Conservation (phyloP, 2,888 invertebrate species). For the Embidobia sp. region DNA sequence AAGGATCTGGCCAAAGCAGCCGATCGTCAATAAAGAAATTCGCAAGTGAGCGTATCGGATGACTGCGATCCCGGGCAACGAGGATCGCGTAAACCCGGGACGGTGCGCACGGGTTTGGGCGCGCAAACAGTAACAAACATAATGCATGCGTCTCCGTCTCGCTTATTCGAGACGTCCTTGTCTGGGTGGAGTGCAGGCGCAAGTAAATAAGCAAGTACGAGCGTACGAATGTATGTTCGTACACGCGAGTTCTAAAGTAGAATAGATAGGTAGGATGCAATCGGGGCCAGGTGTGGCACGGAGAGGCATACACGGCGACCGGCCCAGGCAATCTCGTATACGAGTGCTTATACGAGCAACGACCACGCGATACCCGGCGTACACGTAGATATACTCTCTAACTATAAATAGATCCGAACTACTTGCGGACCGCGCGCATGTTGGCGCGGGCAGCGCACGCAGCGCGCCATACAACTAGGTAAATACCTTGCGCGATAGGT, state of each 20-base stretch:
- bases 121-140: conserved; percentile 7
- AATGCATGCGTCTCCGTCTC: conserved; percentile 19
- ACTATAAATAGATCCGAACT: conserved; percentile 79
- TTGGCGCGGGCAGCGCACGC: conserved; percentile 65
- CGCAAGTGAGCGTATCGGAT: conserved; percentile 9
- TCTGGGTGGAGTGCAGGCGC: conserved; percentile 57
- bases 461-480: conserved; percentile 60
- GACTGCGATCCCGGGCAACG: conserved; percentile 11
- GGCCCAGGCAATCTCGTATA: conserved; percentile 56
- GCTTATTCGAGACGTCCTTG: conserved; percentile 31
- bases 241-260: conserved; percentile 68
- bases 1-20: conserved; percentile 5
- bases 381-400: conserved; percentile 59
- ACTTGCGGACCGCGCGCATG: conserved; percentile 71
- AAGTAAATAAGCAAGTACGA: conserved; percentile 48
- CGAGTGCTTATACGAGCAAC: conserved; percentile 59
- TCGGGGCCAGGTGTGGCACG: conserved; percentile 79
- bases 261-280: conserved; percentile 75
- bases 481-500: conserved; percentile 61
- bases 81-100: neutral
- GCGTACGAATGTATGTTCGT: conserved; percentile 45
- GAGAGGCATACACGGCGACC: conserved; percentile 62
- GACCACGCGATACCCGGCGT: conserved; percentile 58
- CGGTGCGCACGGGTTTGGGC: conserved; percentile 1
- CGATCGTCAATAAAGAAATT: conserved; percentile 41